phyloP scores from a whole-genome alignment of 2,888 invertebrate species.

The Penaeus monodon region DNA sequence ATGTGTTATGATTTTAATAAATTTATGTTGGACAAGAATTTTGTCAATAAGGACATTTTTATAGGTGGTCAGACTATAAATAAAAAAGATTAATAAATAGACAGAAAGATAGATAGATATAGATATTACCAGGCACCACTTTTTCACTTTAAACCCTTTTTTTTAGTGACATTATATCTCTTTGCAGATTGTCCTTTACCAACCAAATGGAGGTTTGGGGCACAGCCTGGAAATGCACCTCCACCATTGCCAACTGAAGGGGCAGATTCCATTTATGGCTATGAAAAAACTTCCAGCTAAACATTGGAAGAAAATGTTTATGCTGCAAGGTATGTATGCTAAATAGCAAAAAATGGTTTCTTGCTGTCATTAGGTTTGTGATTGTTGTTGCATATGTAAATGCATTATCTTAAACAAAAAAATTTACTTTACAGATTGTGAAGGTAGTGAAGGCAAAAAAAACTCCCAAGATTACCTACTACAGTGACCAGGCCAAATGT shows the following conservation, averaged over 20 bases:
- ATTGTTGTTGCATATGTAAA: no score
- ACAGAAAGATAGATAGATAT: no score
- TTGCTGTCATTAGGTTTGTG: no score
- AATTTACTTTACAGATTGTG: conserved; percentile 76
- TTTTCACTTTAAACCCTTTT: no score
- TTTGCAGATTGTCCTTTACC: conserved; percentile 71
- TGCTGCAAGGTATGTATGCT: conserved; percentile 57
- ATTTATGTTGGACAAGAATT: neutral
- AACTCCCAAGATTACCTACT: conserved; percentile 93
- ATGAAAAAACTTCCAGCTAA: conserved; percentile 64
- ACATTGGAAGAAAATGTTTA: conserved; percentile 66
- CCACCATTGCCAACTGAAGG: conserved; percentile 74
- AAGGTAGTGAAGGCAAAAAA: conserved; percentile 89
- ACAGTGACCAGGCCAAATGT: conserved; percentile 86
- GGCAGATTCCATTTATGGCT: conserved; percentile 54
- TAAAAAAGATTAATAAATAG: no score
- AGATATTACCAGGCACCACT: no score
- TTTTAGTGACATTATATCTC: neutral
- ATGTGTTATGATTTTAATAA: conserved; percentile 26
- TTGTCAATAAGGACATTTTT: no score
- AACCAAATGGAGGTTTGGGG: conserved; percentile 73
- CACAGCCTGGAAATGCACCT: conserved; percentile 74
- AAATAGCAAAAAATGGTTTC: neutral
- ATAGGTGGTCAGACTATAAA: no score
- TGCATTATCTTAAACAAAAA: neutral